Percentiles rank a stretch among this genome's conserved stretches.
Conservation (phyloP, 1,140 invertebrate genomes). For the Trichomalopsis sarcophagae region DNA sequence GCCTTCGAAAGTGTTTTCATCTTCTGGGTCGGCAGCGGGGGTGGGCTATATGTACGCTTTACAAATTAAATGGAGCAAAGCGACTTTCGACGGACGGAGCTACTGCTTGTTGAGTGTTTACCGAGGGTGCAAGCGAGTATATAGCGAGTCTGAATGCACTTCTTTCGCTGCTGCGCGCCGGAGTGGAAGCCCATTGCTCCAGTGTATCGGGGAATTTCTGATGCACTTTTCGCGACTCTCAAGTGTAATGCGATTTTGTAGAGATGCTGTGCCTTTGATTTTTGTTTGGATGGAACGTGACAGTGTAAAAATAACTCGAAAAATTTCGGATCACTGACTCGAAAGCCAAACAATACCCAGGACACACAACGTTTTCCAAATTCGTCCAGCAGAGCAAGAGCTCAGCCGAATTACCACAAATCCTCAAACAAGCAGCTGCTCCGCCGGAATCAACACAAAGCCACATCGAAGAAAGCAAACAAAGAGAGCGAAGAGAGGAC, state of each 20-base stretch:
- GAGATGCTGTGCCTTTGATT: too few species aligned
- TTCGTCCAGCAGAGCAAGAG: background rate
- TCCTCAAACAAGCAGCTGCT: background rate
- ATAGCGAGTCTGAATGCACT: background rate
- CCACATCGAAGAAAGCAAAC: background rate
- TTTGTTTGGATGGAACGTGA: too few species aligned
- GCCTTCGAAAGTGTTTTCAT: slow-evolving; percentile 38
- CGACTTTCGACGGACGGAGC: slow-evolving; percentile 16
- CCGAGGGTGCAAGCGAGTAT: background rate
- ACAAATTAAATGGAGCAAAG: slow-evolving; percentile 37
- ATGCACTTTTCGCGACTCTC: too few species aligned
- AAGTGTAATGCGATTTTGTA: too few species aligned
- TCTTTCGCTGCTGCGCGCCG: background rate
- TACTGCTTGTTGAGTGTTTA: background rate
- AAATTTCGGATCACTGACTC: too few species aligned
- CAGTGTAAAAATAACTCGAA: too few species aligned
- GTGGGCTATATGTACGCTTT: background rate
- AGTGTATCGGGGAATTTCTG: too few species aligned
- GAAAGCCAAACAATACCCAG: too few species aligned
- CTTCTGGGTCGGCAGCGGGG: background rate
- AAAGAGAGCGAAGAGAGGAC: background rate
- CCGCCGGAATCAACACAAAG: background rate
- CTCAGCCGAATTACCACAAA: background rate
- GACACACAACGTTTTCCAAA: too few species aligned
- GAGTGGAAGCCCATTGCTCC: too few species aligned